Evolutionary conservation across 1,140 invertebrate species (phyloP).

Genomic region (Atta texana): DNA sequence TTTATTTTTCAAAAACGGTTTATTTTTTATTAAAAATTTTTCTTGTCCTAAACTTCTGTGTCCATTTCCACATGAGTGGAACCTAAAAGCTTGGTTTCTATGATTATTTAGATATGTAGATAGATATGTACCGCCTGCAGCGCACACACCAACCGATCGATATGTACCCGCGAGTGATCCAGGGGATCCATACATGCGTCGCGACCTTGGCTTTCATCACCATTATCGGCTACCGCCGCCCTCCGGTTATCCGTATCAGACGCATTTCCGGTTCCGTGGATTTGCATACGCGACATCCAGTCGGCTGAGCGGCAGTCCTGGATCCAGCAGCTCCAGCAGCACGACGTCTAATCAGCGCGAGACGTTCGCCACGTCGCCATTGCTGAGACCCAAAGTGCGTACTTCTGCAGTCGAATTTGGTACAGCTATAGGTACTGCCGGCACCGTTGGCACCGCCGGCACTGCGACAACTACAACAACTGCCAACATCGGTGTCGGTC

Average conservation of each 20-base stretch:
- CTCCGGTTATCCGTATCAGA: conserved; percentile 82
- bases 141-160: conserved; percentile 84
- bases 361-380: conserved; percentile 83
- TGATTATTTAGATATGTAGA: conserved; percentile 81
- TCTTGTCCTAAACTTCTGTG: neutral
- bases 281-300: conserved; percentile 83
- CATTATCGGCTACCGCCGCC: conserved; percentile 87
- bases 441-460: conserved; percentile 65
- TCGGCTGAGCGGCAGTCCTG: conserved; percentile 84
- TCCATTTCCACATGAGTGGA: neutral
- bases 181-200: conserved; percentile 88
- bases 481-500: conserved; percentile 82
- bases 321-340: conserved; percentile 86
- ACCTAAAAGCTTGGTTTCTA: neutral
- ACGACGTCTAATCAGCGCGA: conserved; percentile 83
- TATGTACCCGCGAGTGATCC: conserved; percentile 85
- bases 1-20: neutral
- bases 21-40: neutral
- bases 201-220: conserved; percentile 88
- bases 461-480: conserved; percentile 79
- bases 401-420: conserved; percentile 85
- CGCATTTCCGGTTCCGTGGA: conserved; percentile 83
- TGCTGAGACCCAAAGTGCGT: conserved; percentile 86
- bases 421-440: conserved; percentile 61
- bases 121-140: conserved; percentile 86